phyloP scores from a whole-genome alignment of 2,113 vertebrate genomes.

The Natator depressus region DNA sequence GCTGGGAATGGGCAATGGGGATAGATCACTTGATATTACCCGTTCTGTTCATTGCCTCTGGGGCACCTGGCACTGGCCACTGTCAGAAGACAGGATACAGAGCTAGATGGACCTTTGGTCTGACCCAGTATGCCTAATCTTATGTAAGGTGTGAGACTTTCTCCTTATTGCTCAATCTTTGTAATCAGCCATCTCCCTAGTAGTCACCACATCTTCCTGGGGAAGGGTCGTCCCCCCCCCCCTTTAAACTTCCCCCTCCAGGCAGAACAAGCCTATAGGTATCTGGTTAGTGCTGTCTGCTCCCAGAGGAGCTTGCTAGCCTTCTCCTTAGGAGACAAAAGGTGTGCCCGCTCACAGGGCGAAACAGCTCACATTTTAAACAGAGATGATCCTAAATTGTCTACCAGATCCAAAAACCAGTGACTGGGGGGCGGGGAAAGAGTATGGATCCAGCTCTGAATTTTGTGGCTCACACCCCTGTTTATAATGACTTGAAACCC shows the following conservation, averaged over 20 bases:
- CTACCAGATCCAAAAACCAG: fast-evolving
- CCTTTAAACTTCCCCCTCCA: neutral
- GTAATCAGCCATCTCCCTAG: neutral
- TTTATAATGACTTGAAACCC: neutral
- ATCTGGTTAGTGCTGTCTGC: neutral
- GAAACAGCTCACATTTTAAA: neutral
- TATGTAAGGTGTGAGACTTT: too few species aligned
- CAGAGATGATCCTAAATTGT: neutral
- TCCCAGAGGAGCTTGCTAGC: neutral
- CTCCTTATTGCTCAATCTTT: too few species aligned
- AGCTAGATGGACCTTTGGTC: too few species aligned
- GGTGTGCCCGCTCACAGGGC: neutral
- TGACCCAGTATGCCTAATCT: too few species aligned
- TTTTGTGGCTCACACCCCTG: fast-evolving
- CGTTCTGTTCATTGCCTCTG: too few species aligned
- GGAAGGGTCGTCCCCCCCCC: neutral
- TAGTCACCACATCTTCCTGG: neutral
- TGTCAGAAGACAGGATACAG: too few species aligned
- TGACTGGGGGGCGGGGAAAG: neutral
- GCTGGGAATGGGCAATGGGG: too few species aligned
- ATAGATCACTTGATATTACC: too few species aligned
- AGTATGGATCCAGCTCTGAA: fast-evolving
- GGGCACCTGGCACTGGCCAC: too few species aligned
- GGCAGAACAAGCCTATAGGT: neutral
- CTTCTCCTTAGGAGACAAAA: neutral